Conservation (phyloP, 2,797 vertebrate species). For the Megaceryle alcyon region DNA sequence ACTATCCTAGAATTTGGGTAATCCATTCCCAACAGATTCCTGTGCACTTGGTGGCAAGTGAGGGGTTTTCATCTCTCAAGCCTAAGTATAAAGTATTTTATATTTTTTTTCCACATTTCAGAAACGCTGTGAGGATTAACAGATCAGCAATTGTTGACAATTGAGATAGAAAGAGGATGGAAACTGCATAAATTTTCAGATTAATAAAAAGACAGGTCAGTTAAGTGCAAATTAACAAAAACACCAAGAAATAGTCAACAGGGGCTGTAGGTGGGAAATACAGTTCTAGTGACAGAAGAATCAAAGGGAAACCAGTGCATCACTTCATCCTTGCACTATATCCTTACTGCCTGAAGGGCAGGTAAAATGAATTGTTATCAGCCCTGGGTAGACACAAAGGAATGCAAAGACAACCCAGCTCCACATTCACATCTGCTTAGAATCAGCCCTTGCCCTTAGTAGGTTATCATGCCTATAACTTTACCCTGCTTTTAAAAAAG, state of each 20-base stretch:
- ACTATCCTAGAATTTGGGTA: not conserved
- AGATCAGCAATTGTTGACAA: not conserved
- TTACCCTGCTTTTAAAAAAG: not conserved
- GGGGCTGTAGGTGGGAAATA: not conserved
- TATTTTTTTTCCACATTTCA: not conserved
- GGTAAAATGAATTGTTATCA: not conserved
- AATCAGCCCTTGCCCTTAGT: not conserved
- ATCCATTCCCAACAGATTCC: not conserved
- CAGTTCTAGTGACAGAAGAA: not conserved
- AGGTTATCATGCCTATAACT: not conserved
- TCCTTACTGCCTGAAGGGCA: not conserved
- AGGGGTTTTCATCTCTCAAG: not conserved
- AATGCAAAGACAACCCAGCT: not conserved
- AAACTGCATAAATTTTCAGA: not conserved
- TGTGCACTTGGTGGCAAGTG: not conserved
- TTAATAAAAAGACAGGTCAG: not conserved
- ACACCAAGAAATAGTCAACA: not conserved
- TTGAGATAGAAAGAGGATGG: not conserved
- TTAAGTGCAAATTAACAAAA: not conserved
- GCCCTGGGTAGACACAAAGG: not conserved
- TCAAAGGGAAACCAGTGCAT: not conserved
- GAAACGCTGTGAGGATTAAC: not conserved
- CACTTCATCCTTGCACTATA: not conserved
- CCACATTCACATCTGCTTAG: accelerated
- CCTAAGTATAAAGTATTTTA: not conserved